A percentile compares a stretch with the other conserved stretches of the same genome.
Evolutionary conservation across 2,797 vertebrate genomes (phyloP).

Genomic region (Tympanoctomys barrerae): DNA sequence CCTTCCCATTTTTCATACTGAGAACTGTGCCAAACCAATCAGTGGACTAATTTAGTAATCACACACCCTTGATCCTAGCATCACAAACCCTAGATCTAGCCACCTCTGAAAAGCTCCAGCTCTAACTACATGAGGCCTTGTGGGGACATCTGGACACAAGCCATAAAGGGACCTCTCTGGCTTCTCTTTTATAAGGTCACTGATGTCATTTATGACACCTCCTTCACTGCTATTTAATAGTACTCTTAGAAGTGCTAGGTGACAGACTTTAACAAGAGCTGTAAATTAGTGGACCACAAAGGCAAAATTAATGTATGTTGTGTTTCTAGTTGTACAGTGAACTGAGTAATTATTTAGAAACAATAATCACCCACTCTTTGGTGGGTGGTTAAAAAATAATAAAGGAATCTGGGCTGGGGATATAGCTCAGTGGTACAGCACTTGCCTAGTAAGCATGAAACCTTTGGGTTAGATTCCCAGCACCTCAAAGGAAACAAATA

Average conservation of each 20-base stretch:
- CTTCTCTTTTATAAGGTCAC: neutral
- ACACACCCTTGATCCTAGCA: too few relatives aligned
- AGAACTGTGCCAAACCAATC: too few relatives aligned
- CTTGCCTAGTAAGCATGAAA: too few relatives aligned
- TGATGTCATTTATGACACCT: neutral
- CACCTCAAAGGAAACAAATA: too few relatives aligned
- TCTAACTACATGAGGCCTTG: neutral
- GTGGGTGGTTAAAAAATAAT: neutral
- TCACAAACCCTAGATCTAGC: too few relatives aligned
- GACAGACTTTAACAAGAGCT: neutral
- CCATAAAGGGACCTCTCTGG: neutral
- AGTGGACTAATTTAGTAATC: too few relatives aligned
- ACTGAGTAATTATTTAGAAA: constrained; percentile 44
- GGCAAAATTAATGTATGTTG: constrained; percentile 9
- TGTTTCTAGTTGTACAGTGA: constrained; percentile 21
- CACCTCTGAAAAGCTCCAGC: too few relatives aligned
- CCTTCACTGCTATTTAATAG: neutral
- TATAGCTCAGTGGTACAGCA: too few relatives aligned
- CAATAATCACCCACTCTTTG: neutral
- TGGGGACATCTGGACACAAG: neutral
- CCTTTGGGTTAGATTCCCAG: too few relatives aligned
- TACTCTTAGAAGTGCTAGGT: neutral
- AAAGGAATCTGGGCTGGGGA: neutral
- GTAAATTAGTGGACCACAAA: neutral
- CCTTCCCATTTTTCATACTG: too few relatives aligned